Base-by-base conservation (phyloP, 2,888 invertebrate genomes). In the Pinctada fucata region DNA sequence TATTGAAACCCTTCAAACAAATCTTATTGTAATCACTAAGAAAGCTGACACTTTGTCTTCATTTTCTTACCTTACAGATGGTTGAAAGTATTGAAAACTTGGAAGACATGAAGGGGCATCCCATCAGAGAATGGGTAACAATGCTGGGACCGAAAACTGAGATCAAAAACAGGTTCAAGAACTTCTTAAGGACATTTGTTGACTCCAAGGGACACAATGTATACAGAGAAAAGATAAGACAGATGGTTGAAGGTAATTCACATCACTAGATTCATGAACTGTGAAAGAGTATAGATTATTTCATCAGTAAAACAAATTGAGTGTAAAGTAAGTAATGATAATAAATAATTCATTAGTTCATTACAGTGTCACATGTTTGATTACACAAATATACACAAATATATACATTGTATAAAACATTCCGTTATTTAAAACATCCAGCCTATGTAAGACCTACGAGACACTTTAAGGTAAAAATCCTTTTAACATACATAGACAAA, bases 31-130 rank as follows among this genome's bases (percentile, higher is more conserved):
- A 31, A 31, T 31, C 31, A 31, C 31, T 31, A 31, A 31, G 31
- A 31, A 31, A 31, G 31, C 31, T 31, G 31, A 31, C 31, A 31
- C 31, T 31, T 31, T 31, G 31, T 31, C 31, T 31, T 31, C 31
- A 49, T n/a, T 16, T 13, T 52, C 8, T 65, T 64, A 45, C 5
- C 6, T 82, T 82, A 10, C 79, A 88, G 88, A 87, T 88, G 93
- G 96, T 97, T 68, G 99, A 99, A 93, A 97, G 98, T 76, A 98
- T 99, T 83, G 99, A 99, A 92, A 99, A 99, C 93, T 93, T 99
- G 52, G 99, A 99, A 92, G 99, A 99, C 89, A 98, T 98, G 3
- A 97, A 98, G 91, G 99, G 99, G 0, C 96, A 98, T 91, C 95
- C 96, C 0, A 96, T 97, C 2, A 96, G 97, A 88, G 99, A 99